phyloP scores from a whole-genome alignment of 2,888 invertebrate species.

The Leptothorax acervorum region DNA sequence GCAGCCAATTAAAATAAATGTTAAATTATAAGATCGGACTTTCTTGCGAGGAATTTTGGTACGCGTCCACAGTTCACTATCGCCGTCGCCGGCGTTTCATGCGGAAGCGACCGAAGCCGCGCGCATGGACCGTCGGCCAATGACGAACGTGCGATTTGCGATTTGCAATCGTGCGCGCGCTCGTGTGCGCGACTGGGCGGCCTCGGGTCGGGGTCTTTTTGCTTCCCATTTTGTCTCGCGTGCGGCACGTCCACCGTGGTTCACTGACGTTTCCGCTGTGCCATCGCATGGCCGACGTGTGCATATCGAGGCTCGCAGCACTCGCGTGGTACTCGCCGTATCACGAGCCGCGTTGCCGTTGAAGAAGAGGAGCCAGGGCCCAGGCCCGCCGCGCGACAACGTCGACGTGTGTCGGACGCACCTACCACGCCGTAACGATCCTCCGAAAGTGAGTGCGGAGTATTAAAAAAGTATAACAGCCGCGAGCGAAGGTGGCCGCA shows the following conservation, averaged over 20 bases:
- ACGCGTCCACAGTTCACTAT: neutral
- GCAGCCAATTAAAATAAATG: too few relatives aligned
- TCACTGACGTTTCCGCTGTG: conserved; percentile 75
- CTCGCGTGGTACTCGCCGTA: conserved; percentile 72
- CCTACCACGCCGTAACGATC: conserved; percentile 33
- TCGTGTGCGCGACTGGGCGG: conserved; percentile 54
- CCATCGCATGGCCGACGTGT: conserved; percentile 79
- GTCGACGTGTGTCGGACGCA: conserved; percentile 35
- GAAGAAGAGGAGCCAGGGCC: conserved; percentile 41
- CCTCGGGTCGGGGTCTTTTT: conserved; percentile 71
- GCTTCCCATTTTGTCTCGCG: conserved; percentile 74
- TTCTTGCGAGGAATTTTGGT: too few relatives aligned
- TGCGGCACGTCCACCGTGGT: conserved; percentile 71
- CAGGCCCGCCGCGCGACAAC: conserved; percentile 22
- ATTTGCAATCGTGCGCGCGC: conserved; percentile 51
- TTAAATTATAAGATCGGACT: too few relatives aligned
- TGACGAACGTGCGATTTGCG: conserved; percentile 50
- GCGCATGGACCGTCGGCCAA: conserved; percentile 16
- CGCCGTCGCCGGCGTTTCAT: conserved; percentile 54
- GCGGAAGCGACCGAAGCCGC: neutral
- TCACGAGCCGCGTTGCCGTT: conserved; percentile 61
- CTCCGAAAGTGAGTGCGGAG: conserved; percentile 35
- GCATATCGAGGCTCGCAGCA: conserved; percentile 70
- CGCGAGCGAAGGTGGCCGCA: conserved; percentile 28
- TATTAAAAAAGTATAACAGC: neutral